Evolutionary conservation across 2,113 vertebrate genomes (phyloP).

Genomic region (Apteryx owenii): DNA sequence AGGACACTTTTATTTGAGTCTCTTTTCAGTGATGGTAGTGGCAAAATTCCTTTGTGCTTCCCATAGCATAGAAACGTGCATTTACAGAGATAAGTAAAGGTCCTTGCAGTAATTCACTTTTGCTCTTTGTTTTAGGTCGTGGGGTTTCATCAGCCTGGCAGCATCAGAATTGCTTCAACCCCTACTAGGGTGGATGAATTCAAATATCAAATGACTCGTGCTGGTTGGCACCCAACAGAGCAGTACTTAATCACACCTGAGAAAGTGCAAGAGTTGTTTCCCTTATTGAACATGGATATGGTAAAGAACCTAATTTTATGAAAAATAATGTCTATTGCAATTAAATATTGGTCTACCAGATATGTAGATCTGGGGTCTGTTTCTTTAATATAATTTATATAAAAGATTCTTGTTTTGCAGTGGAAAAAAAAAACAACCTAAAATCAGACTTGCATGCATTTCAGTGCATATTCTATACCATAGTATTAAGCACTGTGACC

Average conservation of each 20-base stretch:
- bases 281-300: slow-evolving; percentile 91
- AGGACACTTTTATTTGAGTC: neutral
- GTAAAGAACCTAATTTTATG: slow-evolving; percentile 66
- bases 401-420: neutral
- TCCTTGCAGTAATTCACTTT: neutral
- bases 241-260: slow-evolving; percentile 91
- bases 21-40: neutral
- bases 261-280: slow-evolving; percentile 89
- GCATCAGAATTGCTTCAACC: slow-evolving; percentile 92
- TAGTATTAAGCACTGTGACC: neutral
- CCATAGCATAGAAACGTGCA: neutral
- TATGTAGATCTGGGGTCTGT: neutral
- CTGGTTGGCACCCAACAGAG: slow-evolving; percentile 88
- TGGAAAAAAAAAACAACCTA: neutral
- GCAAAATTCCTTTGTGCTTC: neutral
- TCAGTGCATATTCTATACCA: neutral
- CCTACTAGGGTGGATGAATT: slow-evolving; percentile 92
- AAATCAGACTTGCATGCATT: neutral
- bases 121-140: slow-evolving; percentile 81
- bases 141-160: slow-evolving; percentile 95
- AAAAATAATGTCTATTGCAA: neutral
- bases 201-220: slow-evolving; percentile 94
- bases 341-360: neutral
- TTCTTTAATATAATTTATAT: neutral
- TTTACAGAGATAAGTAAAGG: neutral